These are phyloP conservation scores for Hanleya hanleyi DNA, from an alignment of 2,888 invertebrate species.

Conservation along the genomic window DNA sequence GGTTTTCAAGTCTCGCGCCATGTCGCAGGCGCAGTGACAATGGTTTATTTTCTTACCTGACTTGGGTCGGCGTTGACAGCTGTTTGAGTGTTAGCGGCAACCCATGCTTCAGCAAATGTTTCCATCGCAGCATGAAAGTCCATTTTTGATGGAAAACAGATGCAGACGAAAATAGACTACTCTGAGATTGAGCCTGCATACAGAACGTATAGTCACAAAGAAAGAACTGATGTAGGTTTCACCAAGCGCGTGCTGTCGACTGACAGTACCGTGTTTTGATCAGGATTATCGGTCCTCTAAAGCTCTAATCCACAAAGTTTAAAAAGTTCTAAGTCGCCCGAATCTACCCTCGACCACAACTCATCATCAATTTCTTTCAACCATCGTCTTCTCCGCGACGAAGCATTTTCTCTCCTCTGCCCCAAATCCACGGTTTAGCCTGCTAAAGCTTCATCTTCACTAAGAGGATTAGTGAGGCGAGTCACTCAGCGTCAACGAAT, in stretches of 20 bases:
- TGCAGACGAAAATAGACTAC: constrained; percentile 2
- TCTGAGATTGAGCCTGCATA: background rate
- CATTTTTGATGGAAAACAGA: constrained; percentile 76
- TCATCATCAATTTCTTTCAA: no score
- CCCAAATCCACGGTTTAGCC: background rate
- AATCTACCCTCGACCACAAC: no score
- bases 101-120: constrained; percentile 98
- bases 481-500: background rate
- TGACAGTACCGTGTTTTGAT: constrained; percentile 3
- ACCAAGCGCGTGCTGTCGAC: background rate
- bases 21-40: no score
- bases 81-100: constrained; percentile 85
- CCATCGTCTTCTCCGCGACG: background rate
- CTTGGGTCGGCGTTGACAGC: constrained; percentile 50
- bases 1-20: no score
- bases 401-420: background rate
- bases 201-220: background rate
- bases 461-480: constrained; percentile 65
- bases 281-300: background rate
- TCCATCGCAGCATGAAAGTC: constrained; percentile 99
- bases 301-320: constrained; percentile 1
- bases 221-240: no score
- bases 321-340: no score
- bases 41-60: no score
- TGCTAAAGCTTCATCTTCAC: constrained; percentile 38